Conservation (phyloP, 2,888 invertebrate species). For the Sesia bembeciformis region DNA sequence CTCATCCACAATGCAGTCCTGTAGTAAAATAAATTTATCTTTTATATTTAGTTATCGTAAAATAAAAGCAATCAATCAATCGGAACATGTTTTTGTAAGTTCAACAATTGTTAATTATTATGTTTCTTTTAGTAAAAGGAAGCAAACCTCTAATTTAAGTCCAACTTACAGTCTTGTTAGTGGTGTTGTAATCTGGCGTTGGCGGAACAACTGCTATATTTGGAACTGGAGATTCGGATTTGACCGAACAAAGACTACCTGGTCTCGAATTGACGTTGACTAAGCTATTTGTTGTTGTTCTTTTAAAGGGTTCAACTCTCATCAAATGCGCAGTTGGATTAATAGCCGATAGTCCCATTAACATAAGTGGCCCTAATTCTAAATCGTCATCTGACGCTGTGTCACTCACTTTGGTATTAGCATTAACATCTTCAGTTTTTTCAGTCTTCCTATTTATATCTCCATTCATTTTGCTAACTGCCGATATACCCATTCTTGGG, state of each 20-base stretch:
- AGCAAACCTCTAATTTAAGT: too few species aligned
- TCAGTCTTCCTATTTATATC: conserved; percentile 63
- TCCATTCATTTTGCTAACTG: conserved; percentile 66
- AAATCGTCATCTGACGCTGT: conserved; percentile 73
- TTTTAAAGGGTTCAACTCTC: conserved; percentile 74
- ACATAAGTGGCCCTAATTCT: conserved; percentile 77
- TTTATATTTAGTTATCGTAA: not conserved
- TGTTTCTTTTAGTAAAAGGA: not conserved
- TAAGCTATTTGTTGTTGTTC: conserved; percentile 29
- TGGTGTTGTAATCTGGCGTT: conserved; percentile 76
- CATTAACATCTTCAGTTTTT: conserved; percentile 45
- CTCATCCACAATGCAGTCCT: conserved; percentile 75
- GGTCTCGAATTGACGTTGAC: conserved; percentile 59
- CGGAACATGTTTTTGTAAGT: too few species aligned
- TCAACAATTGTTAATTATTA: too few species aligned
- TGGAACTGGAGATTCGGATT: conserved; percentile 72
- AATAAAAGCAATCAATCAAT: not conserved
- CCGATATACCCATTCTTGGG: conserved; percentile 63
- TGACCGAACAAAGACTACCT: conserved; percentile 50
- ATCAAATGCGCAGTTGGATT: conserved; percentile 77
- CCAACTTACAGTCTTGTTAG: conserved; percentile 60
- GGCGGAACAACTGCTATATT: conserved; percentile 85
- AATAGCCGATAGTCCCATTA: conserved; percentile 78
- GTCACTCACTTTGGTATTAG: conserved; percentile 38
- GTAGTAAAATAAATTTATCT: conserved; percentile 13